phyloP scores from a whole-genome alignment of 2,113 vertebrate species.

The Protomyctophum bolini region DNA sequence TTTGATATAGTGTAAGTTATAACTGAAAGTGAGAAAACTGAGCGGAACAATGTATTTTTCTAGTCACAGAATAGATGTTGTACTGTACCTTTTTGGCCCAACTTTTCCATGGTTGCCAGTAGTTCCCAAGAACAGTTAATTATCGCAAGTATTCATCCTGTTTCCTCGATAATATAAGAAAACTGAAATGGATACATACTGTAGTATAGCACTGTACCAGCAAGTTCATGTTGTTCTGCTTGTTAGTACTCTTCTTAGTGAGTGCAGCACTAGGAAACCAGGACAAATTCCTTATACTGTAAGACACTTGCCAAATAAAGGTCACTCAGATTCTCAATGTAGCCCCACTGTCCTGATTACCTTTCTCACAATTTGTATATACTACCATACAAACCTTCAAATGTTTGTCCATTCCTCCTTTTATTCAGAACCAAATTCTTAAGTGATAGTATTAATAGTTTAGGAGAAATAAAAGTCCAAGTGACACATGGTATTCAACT shows the following conservation, averaged over 20 bases:
- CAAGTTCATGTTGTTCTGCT: neutral
- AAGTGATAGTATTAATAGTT: no score
- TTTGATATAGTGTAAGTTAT: no score
- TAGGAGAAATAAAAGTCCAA: no score
- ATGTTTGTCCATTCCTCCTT: no score
- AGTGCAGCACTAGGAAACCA: neutral
- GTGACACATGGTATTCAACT: no score
- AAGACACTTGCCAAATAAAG: neutral
- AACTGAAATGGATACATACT: neutral
- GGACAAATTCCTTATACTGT: neutral
- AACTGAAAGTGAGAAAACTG: no score
- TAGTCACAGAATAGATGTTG: no score
- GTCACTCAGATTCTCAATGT: neutral
- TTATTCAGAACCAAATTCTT: no score
- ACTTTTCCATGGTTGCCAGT: neutral
- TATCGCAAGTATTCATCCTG: no score
- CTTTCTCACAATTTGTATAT: conserved; percentile 30
- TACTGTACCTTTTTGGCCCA: neutral
- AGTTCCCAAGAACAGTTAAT: neutral
- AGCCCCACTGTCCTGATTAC: neutral
- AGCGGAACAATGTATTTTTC: no score
- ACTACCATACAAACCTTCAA: no score
- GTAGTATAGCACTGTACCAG: neutral
- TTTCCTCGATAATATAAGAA: no score
- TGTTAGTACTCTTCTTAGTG: conserved; percentile 2